Percentiles rank a stretch among this genome's conserved stretches.
phyloP scores from a whole-genome alignment of 2,797 vertebrate species.

The Ispidina picta region DNA sequence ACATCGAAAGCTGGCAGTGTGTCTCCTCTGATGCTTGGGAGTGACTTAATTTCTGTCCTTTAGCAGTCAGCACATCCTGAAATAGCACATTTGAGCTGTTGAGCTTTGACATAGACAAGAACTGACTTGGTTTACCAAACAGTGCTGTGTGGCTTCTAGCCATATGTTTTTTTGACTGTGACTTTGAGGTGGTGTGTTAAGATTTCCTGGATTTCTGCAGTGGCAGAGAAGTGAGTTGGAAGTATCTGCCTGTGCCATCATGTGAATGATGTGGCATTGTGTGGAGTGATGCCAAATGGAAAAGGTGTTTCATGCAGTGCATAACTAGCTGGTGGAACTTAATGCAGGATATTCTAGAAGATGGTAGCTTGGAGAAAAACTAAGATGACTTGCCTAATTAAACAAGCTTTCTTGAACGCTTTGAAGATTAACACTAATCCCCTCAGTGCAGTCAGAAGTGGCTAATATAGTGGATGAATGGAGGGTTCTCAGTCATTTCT shows the following conservation, averaged over 20 bases:
- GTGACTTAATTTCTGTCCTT: background rate
- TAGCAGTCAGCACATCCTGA: background rate
- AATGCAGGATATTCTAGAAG: background rate
- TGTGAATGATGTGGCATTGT: background rate
- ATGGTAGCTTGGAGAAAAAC: background rate
- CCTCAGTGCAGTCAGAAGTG: background rate
- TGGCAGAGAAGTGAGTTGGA: background rate
- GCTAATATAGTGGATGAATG: background rate
- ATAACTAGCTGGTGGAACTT: background rate
- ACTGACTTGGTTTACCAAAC: background rate
- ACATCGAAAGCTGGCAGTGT: background rate
- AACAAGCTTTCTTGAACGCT: background rate
- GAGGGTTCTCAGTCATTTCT: background rate
- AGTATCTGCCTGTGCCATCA: background rate
- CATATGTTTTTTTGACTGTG: background rate
- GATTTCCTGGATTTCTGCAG: background rate
- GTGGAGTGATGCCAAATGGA: background rate
- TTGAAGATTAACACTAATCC: background rate
- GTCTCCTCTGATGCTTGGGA: background rate
- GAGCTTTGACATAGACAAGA: background rate
- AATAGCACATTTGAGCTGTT: background rate
- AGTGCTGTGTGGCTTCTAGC: background rate
- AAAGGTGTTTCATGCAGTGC: background rate
- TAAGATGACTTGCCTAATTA: background rate
- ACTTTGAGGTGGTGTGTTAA: conserved; percentile 21